Percentiles rank a stretch among this genome's conserved stretches.
phyloP scores from a whole-genome alignment of 2,797 vertebrate species.

The Rhabdomys pumilio region DNA sequence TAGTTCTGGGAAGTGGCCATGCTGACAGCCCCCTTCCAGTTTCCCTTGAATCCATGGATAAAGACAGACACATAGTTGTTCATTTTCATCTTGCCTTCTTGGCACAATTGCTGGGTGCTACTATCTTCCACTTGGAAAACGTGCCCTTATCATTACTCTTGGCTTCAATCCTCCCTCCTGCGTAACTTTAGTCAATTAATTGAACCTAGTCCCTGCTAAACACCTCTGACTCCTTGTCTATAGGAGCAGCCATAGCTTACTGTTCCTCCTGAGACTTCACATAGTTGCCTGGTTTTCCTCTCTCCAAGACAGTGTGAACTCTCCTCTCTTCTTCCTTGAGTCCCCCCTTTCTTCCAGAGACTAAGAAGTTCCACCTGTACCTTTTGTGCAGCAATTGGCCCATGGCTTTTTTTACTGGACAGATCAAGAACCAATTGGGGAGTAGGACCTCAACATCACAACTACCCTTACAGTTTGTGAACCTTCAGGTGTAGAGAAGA shows the following conservation, averaged over 20 bases:
- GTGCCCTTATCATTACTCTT: neutral
- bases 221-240: neutral
- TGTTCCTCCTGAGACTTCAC: neutral
- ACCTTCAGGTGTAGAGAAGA: neutral
- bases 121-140: neutral
- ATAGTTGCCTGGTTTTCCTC: neutral
- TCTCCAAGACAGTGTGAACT: too few species aligned
- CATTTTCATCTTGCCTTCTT: neutral
- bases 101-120: neutral
- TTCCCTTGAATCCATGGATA: neutral
- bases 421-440: too few species aligned
- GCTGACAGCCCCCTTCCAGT: neutral
- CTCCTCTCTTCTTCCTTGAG: too few species aligned
- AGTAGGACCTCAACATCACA: too few species aligned
- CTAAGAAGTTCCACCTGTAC: too few species aligned
- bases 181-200: neutral
- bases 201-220: neutral
- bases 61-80: neutral
- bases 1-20: neutral
- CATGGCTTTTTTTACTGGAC: too few species aligned
- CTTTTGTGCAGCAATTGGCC: too few species aligned
- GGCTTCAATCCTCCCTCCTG: neutral
- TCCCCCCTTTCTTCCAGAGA: too few species aligned
- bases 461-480: neutral
- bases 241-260: neutral